Conservation (phyloP, 2,888 invertebrate species). For the Brachyptera risi region DNA sequence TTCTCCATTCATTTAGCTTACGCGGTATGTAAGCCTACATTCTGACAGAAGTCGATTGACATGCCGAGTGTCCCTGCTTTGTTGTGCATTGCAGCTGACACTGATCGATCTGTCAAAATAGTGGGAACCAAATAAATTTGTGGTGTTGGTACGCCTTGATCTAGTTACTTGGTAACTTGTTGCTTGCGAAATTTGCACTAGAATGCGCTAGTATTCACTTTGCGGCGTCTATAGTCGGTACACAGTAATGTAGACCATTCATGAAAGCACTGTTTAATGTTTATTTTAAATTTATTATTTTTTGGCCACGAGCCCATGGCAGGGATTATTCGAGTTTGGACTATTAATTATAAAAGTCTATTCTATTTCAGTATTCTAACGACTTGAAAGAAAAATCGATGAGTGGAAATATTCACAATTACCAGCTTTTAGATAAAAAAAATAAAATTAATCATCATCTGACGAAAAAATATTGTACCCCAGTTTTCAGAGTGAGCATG, state of each 20-base stretch:
- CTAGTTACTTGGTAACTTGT: not conserved
- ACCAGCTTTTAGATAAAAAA: too few relatives aligned
- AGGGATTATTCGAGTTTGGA: not conserved
- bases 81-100: not conserved
- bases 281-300: slow-evolving; percentile 4
- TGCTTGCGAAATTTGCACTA: not conserved
- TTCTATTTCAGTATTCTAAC: not conserved
- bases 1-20: too few relatives aligned
- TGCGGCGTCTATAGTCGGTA: too few relatives aligned
- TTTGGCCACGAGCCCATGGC: not conserved
- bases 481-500: too few relatives aligned
- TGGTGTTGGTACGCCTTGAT: not conserved
- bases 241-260: too few relatives aligned
- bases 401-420: too few relatives aligned
- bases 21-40: too few relatives aligned
- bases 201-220: not conserved
- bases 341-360: slow-evolving; percentile 9
- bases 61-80: too few relatives aligned
- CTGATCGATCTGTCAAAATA: not conserved
- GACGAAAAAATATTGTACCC: too few relatives aligned
- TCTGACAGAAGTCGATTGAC: too few relatives aligned
- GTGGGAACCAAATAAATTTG: not conserved
- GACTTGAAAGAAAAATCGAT: too few relatives aligned
- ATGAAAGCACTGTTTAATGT: not conserved
- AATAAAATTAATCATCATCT: too few relatives aligned